phyloP scores from a whole-genome alignment of 1,140 invertebrate species.

The Pseudomyrmex pallidus region DNA sequence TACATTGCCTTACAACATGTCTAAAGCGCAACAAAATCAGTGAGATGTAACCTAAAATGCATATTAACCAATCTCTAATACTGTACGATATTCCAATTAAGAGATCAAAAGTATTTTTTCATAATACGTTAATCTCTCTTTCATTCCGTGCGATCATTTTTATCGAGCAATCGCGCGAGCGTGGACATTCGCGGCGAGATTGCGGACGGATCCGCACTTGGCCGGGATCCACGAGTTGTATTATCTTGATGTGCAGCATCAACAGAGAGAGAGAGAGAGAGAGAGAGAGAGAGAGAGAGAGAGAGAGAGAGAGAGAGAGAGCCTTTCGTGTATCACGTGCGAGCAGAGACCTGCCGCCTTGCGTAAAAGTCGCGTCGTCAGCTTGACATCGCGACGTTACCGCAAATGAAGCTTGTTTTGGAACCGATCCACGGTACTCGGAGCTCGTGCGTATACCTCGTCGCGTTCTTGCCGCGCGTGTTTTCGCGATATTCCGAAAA shows the following conservation, averaged over 20 bases:
- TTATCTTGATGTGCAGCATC: conserved; percentile 51
- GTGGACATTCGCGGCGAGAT: conserved; percentile 50
- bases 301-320: too few relatives aligned
- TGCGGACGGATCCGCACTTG: conserved; percentile 57
- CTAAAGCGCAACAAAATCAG: too few relatives aligned
- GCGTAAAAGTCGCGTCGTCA: not conserved
- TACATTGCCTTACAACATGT: too few relatives aligned
- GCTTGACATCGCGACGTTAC: conserved; percentile 10
- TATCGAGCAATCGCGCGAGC: conserved; percentile 67
- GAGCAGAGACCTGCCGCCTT: not conserved
- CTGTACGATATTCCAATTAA: too few relatives aligned
- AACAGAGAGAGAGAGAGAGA: too few relatives aligned
- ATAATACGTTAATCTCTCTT: not conserved
- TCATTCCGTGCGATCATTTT: conserved; percentile 1
- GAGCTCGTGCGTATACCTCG: not conserved
- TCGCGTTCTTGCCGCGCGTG: conserved; percentile 41
- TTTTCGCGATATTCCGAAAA: not conserved
- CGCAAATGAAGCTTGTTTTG: conserved; percentile 73
- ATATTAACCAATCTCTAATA: too few relatives aligned
- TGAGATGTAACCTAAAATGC: too few relatives aligned
- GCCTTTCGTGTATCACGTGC: conserved; percentile 38
- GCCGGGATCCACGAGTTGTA: conserved; percentile 71
- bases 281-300: too few relatives aligned
- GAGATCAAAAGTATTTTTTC: too few relatives aligned
- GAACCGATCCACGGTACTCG: conserved; percentile 69